Base-by-base conservation (phyloP, 2,888 invertebrate species). In the Pasiphila rectangulata region DNA sequence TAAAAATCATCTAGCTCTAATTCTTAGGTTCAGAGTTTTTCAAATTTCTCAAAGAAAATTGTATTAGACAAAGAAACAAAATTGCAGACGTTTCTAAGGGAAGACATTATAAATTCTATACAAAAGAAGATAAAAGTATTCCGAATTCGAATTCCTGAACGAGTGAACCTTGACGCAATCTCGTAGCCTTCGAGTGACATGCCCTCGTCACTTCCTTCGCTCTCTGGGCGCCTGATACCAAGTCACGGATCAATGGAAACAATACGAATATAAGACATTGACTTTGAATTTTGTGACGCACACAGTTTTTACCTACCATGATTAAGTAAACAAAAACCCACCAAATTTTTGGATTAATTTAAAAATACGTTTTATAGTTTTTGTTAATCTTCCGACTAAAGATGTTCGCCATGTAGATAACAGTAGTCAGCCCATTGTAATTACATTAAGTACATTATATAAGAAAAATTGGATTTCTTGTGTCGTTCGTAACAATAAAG, bases 171-270 rank as follows among this genome's bases (percentile, higher is more conserved):
- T 53, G 51, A 39, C 43, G 51, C 23, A 48, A 56, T 55, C 49
- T 45, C 39, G 42, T 34, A 50, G 37, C 80, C 79, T 80, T 75
- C 69, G 46, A 32, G 53, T 42, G 56, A 57, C 50, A 54, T 63
- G 63, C 67, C 72, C 69, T 71, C 67, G 75, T 56, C 63, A 70
- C 72, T 81, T 83, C 83, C 85, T 76, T 55, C 56, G 61, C 56
- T 64, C 70, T 60, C 66, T 72, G 67, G 46, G 45, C 43, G 55
- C 65, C 66, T 72, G 64, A 65, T 69, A 69, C 68, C 53, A 42
- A 36, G 65, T 66, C 58, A 76, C 61, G 77, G 69, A 64, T 78
- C 70, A 77, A 54, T 72, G 72, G 60, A 49, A 70, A 79, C 80
- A 81, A 80, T 78, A 61, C 59, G 44, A 32, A 48, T 46, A 49